A percentile compares a stretch with the other conserved stretches of the same genome.
These are phyloP conservation scores for Macrotus californicus DNA, from an alignment of 2,113 vertebrate species.

Conservation along the genomic window DNA sequence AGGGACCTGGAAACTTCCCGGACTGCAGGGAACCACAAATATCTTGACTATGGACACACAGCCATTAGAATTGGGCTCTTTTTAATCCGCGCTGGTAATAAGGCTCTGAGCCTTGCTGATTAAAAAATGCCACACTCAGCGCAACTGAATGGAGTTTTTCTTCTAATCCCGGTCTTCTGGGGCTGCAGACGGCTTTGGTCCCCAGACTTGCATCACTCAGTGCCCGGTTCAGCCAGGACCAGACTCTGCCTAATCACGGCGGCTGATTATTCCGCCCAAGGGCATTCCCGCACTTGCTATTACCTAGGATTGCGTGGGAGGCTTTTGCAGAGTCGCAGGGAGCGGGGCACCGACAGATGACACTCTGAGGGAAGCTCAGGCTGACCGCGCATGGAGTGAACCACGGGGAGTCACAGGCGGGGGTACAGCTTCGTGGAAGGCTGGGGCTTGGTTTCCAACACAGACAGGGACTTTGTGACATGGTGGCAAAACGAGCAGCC, in stretches of 20 bases:
- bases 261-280: conserved; percentile 59
- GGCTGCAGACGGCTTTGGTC: conserved; percentile 5
- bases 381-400: too few species aligned
- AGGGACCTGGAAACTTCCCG: conserved; percentile 57
- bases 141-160: background rate
- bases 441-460: background rate
- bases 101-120: conserved; percentile 64
- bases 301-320: conserved; percentile 50
- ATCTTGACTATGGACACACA: conserved; percentile 64
- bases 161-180: background rate
- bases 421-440: background rate
- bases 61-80: conserved; percentile 59
- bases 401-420: background rate
- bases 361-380: background rate
- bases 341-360: conserved; percentile 21
- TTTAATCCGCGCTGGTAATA: conserved; percentile 61
- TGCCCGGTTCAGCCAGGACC: conserved; percentile 39
- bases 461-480: background rate
- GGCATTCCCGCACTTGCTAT: conserved; percentile 51
- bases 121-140: conserved; percentile 52
- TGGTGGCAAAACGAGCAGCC: background rate
- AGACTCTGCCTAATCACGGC: conserved; percentile 47
- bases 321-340: conserved; percentile 31
- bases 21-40: conserved; percentile 64
- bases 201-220: conserved; percentile 25